Percentiles rank a stretch among this genome's conserved stretches.
Evolutionary conservation across 2,797 vertebrate species (phyloP).

Genomic region (Meda fulgida): DNA sequence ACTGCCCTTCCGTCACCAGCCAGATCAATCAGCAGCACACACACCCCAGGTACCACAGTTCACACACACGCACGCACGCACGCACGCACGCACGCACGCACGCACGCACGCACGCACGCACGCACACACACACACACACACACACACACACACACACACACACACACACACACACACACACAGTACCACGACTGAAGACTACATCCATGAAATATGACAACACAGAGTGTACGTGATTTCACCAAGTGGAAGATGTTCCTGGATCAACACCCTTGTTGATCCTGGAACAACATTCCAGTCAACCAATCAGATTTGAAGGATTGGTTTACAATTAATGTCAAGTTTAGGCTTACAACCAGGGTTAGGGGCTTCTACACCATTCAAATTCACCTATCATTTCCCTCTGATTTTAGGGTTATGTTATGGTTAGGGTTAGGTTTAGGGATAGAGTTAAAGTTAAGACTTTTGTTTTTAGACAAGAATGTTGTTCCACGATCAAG

Average conservation of each 20-base stretch:
- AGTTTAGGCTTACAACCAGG: neutral
- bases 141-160: neutral
- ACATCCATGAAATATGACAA: neutral
- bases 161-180: neutral
- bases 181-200: slow-evolving; percentile 6
- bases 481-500: neutral
- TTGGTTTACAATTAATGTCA: neutral
- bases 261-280: too few relatives aligned
- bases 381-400: neutral
- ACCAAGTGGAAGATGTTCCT: neutral
- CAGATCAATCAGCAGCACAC: slow-evolving; percentile 87
- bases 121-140: neutral
- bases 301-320: neutral
- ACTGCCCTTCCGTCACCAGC: slow-evolving; percentile 88
- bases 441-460: neutral
- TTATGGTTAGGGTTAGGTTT: neutral
- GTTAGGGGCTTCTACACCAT: neutral
- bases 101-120: too few relatives aligned
- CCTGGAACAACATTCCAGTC: neutral
- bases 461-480: neutral
- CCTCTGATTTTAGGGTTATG: neutral
- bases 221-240: neutral
- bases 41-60: slow-evolving; percentile 36
- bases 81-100: too few relatives aligned
- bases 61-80: neutral